A percentile compares a stretch with the other conserved stretches of the same genome.
Conservation (phyloP, 2,888 invertebrate genomes). For the Drosophila incognita region DNA sequence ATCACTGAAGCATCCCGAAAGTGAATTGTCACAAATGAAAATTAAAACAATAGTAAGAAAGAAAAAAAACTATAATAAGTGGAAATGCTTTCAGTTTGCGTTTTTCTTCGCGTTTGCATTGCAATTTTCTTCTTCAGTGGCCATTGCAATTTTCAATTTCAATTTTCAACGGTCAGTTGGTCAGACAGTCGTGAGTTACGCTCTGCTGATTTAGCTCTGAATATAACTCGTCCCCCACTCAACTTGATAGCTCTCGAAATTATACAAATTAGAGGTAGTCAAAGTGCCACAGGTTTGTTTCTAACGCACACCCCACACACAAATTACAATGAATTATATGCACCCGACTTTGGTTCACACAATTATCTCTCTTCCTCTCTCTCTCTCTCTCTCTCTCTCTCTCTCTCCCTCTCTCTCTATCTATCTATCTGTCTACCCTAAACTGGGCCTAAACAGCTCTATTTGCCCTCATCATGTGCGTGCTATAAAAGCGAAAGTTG, state of each 20-base stretch:
- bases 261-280: conserved; percentile 69
- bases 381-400: not conserved
- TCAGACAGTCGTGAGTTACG: conserved; percentile 64
- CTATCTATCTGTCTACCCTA: not conserved
- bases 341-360: conserved; percentile 47
- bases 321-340: conserved; percentile 21
- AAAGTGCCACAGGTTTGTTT: conserved; percentile 67
- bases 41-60: conserved; percentile 69
- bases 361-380: conserved; percentile 28
- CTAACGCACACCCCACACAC: conserved; percentile 57
- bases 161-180: conserved; percentile 82
- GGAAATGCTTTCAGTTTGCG: conserved; percentile 64
- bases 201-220: conserved; percentile 43
- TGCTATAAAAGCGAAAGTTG: conserved; percentile 71
- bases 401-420: not conserved
- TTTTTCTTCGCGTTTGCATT: conserved; percentile 55
- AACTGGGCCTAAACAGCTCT: conserved; percentile 50
- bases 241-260: conserved; percentile 55
- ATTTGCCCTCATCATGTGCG: conserved; percentile 48
- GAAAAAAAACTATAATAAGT: conserved; percentile 26
- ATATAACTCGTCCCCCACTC: conserved; percentile 29
- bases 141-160: conserved; percentile 79
- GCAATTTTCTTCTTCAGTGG: conserved; percentile 83
- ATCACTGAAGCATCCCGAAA: conserved; percentile 62
- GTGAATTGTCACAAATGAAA: conserved; percentile 71